Evolutionary conservation across 2,113 vertebrate species (phyloP), one percentile per base, ranked within the genome.

Genomic region (Micronycteris hirsuta): DNA sequence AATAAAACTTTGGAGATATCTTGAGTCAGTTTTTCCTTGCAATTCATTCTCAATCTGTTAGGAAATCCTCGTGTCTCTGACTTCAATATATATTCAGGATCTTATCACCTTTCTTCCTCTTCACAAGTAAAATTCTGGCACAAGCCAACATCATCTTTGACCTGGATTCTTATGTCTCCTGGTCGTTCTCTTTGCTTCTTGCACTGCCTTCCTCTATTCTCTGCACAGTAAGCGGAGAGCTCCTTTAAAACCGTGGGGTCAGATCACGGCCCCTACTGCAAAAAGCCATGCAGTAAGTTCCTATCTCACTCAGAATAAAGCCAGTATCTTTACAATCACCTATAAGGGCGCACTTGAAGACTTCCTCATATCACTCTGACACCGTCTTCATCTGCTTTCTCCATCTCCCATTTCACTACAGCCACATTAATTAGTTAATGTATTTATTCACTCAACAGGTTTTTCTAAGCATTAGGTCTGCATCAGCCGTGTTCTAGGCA

Each of bases 311-410:
- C n/a, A 36, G 0, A 4, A 16, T n/a, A 68, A 63, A 87, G 17
- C 13, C 5, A 63, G 4, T 45, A 36, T 76, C 43, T 6, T 49
- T 70, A 41, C 4, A n/a, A 4, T 36, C 9, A 1, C 11, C 28
- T 24, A 1, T 4, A 49, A 14, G 12, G 56, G 41, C 45, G 65
- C 24, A 87, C 12, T 14, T 63, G 52, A 76, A 73, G 43, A 82
- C 4, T 67, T 58, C 4, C 13, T 45, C 28, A 17, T 26, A 20
- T 20, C 10, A 10, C 11, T 41, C 31, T 38, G 36, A 61, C 7
- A 7, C 24, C 19, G 2, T 61, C 15, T 81, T 61, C 4, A 36
- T 22, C 74, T 24, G 0, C 24, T 61, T 63, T 19, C 0, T 1
- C 6, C 22, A 1, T 41, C 31, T 31, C 82, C 85, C 5, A 70